Conservation (phyloP, 23 tunicate species). For the Clavelina lepadiformis region DNA sequence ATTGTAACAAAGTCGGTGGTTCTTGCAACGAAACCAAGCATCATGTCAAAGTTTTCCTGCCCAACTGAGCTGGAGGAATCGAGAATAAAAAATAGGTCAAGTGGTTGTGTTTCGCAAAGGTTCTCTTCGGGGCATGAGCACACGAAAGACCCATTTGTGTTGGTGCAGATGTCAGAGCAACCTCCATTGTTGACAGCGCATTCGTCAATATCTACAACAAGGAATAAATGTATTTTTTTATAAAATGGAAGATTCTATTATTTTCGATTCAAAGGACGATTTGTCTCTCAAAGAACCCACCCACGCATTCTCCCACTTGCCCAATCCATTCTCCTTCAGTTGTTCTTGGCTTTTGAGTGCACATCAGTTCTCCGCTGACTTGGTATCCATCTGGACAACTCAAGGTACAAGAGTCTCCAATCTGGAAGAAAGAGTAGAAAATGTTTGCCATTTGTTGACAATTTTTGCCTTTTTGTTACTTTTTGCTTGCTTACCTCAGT, state of each 20-base stretch:
- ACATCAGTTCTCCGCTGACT: conserved; percentile 50
- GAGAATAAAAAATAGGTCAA: conserved; percentile 83
- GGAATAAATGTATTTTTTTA: not conserved
- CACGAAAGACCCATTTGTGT: conserved; percentile 70
- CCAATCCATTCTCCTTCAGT: conserved; percentile 77
- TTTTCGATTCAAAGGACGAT: not conserved
- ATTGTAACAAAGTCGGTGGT: conserved; percentile 24
- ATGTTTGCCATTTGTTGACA: no score
- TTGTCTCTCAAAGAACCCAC: conserved; percentile 11
- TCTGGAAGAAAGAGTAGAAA: conserved; percentile 23
- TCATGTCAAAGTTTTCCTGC: conserved; percentile 50
- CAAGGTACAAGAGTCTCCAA: conserved; percentile 61
- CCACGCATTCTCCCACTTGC: conserved; percentile 69
- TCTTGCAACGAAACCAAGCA: conserved; percentile 43
- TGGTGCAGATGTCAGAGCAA: conserved; percentile 88
- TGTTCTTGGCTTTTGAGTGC: conserved; percentile 63
- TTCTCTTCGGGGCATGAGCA: conserved; percentile 60
- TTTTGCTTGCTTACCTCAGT: conserved; percentile 23
- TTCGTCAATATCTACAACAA: conserved; percentile 80
- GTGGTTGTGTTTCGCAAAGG: conserved; percentile 50
- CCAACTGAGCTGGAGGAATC: conserved; percentile 88
- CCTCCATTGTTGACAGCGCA: conserved; percentile 91
- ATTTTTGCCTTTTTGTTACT: no score
- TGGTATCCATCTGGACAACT: conserved; percentile 75
- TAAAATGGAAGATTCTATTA: not conserved